Evolutionary conservation across 2,797 vertebrate genomes (phyloP), one percentile per base, ranked within the genome.

Genomic region (Phyllotis vaccarum): DNA sequence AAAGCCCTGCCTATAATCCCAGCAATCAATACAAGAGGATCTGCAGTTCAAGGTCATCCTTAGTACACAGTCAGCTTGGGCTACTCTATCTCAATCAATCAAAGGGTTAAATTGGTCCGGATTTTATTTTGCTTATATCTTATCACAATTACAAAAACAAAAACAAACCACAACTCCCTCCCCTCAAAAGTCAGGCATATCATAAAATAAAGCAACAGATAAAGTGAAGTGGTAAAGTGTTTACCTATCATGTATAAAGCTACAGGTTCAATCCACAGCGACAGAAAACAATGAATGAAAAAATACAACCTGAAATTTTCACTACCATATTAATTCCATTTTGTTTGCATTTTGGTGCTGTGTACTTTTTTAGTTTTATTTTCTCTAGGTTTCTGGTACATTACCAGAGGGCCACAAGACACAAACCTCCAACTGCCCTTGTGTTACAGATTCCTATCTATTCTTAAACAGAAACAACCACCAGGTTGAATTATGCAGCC

Each of bases 161-260:
- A 49, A 75, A 21, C n/a, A 21, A n/a, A n/a, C n/a, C n/a, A n/a
- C n/a, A 72, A 72, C 19, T 75, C 37, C 27, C 11, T 46, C 27
- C 40, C 27, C 74, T 70, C 74, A 46, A 75, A 46, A 75, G 22
- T 10, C 9, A 70, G 8, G n/a, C 22, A 86, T 86, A 91, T 89
- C 29, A 93, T 74, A 91, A 93, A 96, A 95, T 0, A 89, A 43
- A 82, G 9, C 60, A 93, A 82, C 10, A 92, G 56, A 93, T 43
- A 21, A 74, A 74, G 70, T 9, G 22, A 24, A 40, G 37, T 40
- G 37, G 70, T 74, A 40, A 40, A 40, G 21, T 74, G 16, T n/a
- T n/a, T 68, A 6, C 34, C 70, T 74, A 74, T 22, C 24, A 37
- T 40, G 70, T 10, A 24, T 37, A 70, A 74, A 10, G 21, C 37